Evolutionary conservation across 2,888 invertebrate species (phyloP).

Genomic region (Meganola albula): DNA sequence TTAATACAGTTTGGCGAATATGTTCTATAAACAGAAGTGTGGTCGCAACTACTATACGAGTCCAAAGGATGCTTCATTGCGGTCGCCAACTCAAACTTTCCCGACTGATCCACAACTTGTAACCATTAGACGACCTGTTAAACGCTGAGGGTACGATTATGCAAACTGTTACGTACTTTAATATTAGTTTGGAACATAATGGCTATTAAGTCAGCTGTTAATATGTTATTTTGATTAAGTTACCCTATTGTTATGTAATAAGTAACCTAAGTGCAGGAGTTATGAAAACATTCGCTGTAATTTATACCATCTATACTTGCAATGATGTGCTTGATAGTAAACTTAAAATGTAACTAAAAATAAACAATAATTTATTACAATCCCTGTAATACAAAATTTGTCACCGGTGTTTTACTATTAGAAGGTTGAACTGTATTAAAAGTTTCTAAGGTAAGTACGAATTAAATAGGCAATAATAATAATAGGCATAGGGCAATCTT

Average conservation of each 20-base stretch:
- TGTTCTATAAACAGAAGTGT: conserved; percentile 41
- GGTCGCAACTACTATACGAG: conserved; percentile 36
- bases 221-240: conserved; percentile 36
- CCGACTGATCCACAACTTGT: conserved; percentile 31
- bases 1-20: conserved; percentile 44
- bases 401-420: no score
- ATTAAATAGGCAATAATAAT: no score
- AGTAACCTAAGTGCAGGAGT: conserved; percentile 10
- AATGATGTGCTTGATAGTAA: no score
- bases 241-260: conserved; percentile 20
- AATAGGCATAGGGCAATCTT: no score
- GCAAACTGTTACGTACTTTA: conserved; percentile 29
- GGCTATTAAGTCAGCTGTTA: conserved; percentile 31
- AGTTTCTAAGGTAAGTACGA: no score
- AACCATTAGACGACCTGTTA: conserved; percentile 34
- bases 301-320: no score
- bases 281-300: no score
- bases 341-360: no score
- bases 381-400: no score
- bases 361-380: no score
- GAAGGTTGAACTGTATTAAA: no score
- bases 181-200: conserved; percentile 30
- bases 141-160: conserved; percentile 30
- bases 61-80: conserved; percentile 18
- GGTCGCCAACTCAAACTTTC: conserved; percentile 11